Base-by-base conservation (phyloP, 2,113 vertebrate genomes). In the Odontesthes bonariensis region DNA sequence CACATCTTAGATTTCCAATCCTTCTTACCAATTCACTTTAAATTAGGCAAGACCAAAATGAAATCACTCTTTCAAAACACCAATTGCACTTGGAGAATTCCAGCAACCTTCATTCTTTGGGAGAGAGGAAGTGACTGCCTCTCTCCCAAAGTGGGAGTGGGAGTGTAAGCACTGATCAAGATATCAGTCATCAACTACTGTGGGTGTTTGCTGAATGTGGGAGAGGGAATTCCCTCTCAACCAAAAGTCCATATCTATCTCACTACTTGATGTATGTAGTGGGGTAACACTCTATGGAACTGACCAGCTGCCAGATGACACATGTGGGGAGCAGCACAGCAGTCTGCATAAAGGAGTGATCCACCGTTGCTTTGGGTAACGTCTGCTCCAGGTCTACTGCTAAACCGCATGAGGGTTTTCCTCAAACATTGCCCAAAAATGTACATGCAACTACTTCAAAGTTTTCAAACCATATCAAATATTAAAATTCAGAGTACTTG, bases 151-250 rank as follows among this genome's bases (percentile, higher is more conserved):
- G n/a, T n/a, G n/a, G n/a, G 32, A 59, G 62, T 38, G n/a, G 66
- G 58, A 58, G 54, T 57, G 19, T 13, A 70, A 46, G 38, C 6
- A 11, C 46, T 3, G 27, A 58, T 55, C 79, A 63, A 83, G 53
- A 82, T 57, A 69, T 84, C 64, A 56, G 51, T 84, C 77, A 69
- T 75, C 59, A 5, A 42, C 32, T 54, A 23, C 35, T 38, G 35
- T 35, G 61, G n/a, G 16, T 72, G 61, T 68, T 60, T 52, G 35
- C 7, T 10, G 35, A 38, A 38, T 64, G 32, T 73, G 79, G 44
- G 72, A 89, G 71, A 72, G 66, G 71, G 81, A 72, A 47, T 77
- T 76, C 49, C 44, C 66, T 81, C 69, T 61, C 69, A 77, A 72
- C 69, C 63, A 32, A 51, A 44, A 44, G 6, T 12, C 16, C 42